Conservation (phyloP, 2,113 vertebrate genomes). For the Dendrocopos noguchii region DNA sequence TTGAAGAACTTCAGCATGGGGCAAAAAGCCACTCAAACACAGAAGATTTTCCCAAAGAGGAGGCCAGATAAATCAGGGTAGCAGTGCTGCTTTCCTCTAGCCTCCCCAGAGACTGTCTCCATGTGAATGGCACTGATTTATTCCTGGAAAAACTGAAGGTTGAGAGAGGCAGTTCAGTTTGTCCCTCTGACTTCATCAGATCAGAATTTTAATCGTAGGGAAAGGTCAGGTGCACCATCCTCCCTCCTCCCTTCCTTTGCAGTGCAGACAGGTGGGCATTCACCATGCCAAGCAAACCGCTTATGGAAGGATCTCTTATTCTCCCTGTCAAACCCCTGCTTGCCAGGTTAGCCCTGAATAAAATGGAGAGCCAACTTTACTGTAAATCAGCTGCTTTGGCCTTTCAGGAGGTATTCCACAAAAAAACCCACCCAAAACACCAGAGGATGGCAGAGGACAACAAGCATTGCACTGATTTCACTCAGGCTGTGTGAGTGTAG, state of each 20-base stretch:
- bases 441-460: fast-evolving
- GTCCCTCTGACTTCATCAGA: constrained; percentile 47
- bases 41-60: neutral
- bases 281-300: constrained; percentile 32
- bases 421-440: neutral
- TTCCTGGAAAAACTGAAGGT: constrained; percentile 22
- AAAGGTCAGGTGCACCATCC: constrained; percentile 31
- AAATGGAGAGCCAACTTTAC: neutral
- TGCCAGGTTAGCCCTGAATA: constrained; percentile 12
- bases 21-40: neutral
- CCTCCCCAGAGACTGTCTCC: neutral
- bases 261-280: constrained; percentile 42
- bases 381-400: neutral
- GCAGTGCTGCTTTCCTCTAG: neutral
- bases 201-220: constrained; percentile 41
- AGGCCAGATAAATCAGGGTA: neutral
- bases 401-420: neutral
- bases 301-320: neutral
- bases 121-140: neutral
- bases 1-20: neutral
- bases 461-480: neutral
- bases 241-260: constrained; percentile 36
- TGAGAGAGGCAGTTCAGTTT: neutral
- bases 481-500: neutral
- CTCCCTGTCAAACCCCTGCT: neutral